These are phyloP conservation scores for Miichthys miiuy DNA, from an alignment of 2,797 vertebrate species.

Conservation along the genomic window DNA sequence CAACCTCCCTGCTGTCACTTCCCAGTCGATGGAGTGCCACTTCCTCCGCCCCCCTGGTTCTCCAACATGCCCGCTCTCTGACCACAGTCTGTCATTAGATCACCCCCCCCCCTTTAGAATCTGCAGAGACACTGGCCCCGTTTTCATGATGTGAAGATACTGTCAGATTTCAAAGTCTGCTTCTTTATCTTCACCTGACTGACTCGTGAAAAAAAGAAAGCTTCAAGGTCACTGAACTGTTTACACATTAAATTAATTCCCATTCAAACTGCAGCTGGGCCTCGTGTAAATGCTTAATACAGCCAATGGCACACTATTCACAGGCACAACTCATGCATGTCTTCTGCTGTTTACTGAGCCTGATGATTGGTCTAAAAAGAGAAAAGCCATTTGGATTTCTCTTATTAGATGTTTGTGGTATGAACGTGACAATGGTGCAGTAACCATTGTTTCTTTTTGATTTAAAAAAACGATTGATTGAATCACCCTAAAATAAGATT, in stretches of 20 bases:
- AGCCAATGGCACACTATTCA: slow-evolving; percentile 16
- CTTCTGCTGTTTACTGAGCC: background rate
- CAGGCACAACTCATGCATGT: slow-evolving; percentile 1
- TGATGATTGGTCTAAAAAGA: background rate
- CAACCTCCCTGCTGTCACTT: slow-evolving; percentile 59
- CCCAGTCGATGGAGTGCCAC: slow-evolving; percentile 44
- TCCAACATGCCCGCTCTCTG: slow-evolving; percentile 13
- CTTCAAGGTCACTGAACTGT: slow-evolving; percentile 19
- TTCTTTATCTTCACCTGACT: slow-evolving; percentile 9
- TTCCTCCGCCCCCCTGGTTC: slow-evolving; percentile 3
- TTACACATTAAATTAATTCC: background rate
- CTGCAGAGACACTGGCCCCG: slow-evolving; percentile 12
- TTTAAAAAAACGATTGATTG: background rate
- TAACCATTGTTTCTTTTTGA: background rate
- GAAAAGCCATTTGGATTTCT: background rate
- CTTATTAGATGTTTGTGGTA: background rate
- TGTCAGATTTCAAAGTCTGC: slow-evolving; percentile 11
- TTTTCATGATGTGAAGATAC: slow-evolving; percentile 24
- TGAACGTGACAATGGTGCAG: background rate
- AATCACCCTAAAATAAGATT: slow-evolving; percentile 4
- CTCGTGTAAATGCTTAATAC: background rate
- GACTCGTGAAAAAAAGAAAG: background rate
- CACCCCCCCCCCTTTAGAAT: slow-evolving; percentile 37
- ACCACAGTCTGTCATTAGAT: slow-evolving; percentile 54
- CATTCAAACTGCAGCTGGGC: slow-evolving; percentile 12